Conservation (phyloP, 2,113 vertebrate genomes). For the Excalfactoria chinensis region DNA sequence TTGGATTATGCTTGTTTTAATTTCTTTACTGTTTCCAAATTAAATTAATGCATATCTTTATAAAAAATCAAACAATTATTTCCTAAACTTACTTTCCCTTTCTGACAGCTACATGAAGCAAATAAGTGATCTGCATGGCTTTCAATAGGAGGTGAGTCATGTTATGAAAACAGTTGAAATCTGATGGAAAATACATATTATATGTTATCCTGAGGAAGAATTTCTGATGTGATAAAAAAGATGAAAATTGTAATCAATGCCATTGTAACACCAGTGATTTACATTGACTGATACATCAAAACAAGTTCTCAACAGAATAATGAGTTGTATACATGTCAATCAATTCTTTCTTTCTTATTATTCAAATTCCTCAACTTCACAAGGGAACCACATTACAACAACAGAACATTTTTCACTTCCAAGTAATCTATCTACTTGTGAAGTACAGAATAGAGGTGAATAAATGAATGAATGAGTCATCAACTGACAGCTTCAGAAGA, state of each 20-base stretch:
- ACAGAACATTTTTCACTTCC: not conserved
- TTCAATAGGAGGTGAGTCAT: not conserved
- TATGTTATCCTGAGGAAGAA: not conserved
- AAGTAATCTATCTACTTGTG: not conserved
- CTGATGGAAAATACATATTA: not conserved
- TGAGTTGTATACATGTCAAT: not conserved
- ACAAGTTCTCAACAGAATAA: conserved; percentile 36
- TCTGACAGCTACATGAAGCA: not conserved
- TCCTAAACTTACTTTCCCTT: not conserved
- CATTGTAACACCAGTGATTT: conserved; percentile 39
- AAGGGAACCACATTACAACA: not conserved
- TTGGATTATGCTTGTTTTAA: not conserved
- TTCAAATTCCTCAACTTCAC: not conserved
- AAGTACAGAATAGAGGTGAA: not conserved
- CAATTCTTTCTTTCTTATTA: conserved; percentile 6
- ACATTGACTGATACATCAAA: conserved; percentile 47
- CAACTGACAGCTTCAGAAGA: not conserved
- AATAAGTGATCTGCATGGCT: not conserved
- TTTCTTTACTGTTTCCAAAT: not conserved
- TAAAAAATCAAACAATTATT: not conserved
- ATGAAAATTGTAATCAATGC: conserved; percentile 53
- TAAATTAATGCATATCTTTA: not conserved
- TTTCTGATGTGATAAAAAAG: not conserved
- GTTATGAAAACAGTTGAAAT: not conserved
- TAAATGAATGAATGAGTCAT: not conserved